Evolutionary conservation across 1,140 invertebrate species (phyloP), one percentile per base, ranked within the genome.

Genomic region (Nasonia vitripennis): DNA sequence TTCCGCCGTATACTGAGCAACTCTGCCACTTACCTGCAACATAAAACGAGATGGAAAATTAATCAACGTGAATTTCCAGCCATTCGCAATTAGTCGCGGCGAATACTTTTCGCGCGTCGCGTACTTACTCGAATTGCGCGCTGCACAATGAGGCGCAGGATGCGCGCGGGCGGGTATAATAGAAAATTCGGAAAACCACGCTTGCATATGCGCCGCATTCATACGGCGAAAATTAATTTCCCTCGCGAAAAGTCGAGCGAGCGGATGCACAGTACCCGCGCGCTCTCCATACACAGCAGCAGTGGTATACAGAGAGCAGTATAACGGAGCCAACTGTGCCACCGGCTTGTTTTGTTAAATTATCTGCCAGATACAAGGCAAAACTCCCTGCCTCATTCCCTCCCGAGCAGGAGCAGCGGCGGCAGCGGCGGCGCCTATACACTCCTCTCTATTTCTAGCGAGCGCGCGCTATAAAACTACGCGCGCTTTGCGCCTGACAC

Each of bases 361-460:
- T 83, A 77, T 83, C 81, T 83, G 81, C 51, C 81, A 83, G 81
- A 45, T 10, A 77, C 81, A 83, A 83, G 81, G 73, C 31, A 67
- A 74, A 73, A 27, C 70, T 81, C 23, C 9, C 55, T 10, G 2
- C 1, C 55, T 68, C 17, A 41, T 74, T 37, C 73, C 71, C 55
- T 20, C 55, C 55, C 55, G 3, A 6, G 14, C 14, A 6, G 7
- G 6, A 55, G 5, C 55, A 7, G 3, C 14, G 7, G n/a, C n/a
- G n/a, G n/a, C n/a, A 27, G 27, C 27, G 27, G 10, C 20, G 55
- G 55, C 55, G 55, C 55, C 55, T 62, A 62, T 51, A 51, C 12
- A 71, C 37, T 20, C 17, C 14, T 79, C 23, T 23, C 55, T 79
- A n/a, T 79, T 67, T 71, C 41, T 81, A 48, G 62, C n/a, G 41